Percentiles rank a stretch among this genome's conserved stretches.
Evolutionary conservation across 2,888 invertebrate genomes (phyloP).

Genomic region (Lypha dubia): DNA sequence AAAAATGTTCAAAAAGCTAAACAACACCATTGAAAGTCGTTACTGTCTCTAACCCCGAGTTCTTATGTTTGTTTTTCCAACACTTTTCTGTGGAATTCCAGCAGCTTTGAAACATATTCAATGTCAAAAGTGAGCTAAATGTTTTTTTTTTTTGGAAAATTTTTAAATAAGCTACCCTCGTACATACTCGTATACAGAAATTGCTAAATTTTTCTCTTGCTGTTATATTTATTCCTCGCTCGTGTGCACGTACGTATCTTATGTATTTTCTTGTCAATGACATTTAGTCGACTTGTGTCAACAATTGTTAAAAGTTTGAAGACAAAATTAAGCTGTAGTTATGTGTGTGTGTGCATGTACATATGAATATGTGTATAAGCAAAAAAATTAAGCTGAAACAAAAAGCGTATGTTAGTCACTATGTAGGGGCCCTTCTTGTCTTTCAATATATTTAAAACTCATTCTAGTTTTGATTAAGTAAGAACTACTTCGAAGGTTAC

Average conservation of each 20-base stretch:
- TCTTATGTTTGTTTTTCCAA: too few species aligned
- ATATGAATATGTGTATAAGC: background rate
- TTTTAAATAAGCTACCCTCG: too few species aligned
- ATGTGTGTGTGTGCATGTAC: background rate
- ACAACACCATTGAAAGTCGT: too few species aligned
- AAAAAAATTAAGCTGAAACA: background rate
- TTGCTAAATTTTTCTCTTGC: background rate
- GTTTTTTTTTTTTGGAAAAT: background rate
- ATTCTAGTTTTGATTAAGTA: background rate
- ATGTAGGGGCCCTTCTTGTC: background rate
- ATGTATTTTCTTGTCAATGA: slow-evolving; percentile 51
- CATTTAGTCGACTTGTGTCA: slow-evolving; percentile 55
- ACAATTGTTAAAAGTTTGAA: slow-evolving; percentile 56
- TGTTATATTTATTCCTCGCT: background rate
- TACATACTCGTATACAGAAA: background rate
- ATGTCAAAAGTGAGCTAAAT: too few species aligned
- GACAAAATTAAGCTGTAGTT: slow-evolving; percentile 33
- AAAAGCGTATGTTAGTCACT: background rate
- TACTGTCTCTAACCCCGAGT: too few species aligned
- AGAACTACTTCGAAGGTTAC: background rate
- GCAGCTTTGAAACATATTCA: too few species aligned
- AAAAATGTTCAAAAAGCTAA: too few species aligned
- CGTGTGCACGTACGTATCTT: slow-evolving; percentile 52
- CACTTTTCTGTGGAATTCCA: too few species aligned
- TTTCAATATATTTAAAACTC: background rate